A percentile compares a stretch with the other conserved stretches of the same genome.
These are phyloP conservation scores for Drosophila tanythrix DNA, from an alignment of 2,888 invertebrate genomes.

Conservation along the genomic window DNA sequence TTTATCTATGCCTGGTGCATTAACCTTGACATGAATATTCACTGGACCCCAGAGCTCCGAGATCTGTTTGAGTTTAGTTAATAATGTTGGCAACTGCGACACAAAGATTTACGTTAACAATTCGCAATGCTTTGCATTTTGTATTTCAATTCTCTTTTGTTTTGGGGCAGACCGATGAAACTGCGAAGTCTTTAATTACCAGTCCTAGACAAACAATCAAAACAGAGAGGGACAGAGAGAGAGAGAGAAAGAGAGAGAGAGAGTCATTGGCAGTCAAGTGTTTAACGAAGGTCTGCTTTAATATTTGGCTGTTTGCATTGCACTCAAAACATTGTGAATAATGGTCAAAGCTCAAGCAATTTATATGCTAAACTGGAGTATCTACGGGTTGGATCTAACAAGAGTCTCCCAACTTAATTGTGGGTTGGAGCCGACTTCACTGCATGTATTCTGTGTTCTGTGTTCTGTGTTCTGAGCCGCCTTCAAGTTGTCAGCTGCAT, in stretches of 20 bases:
- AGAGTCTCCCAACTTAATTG: slow-evolving; percentile 4
- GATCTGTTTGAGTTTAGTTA: slow-evolving; percentile 20
- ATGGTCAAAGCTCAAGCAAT: slow-evolving; percentile 38
- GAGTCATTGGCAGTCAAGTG: slow-evolving; percentile 57
- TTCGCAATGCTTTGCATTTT: slow-evolving; percentile 17
- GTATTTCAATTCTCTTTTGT: slow-evolving; percentile 32
- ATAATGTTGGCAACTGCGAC: slow-evolving; percentile 17
- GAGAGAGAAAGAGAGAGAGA: background rate
- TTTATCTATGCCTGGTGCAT: slow-evolving; percentile 52
- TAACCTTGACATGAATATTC: slow-evolving; percentile 76
- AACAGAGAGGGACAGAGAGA: accelerated
- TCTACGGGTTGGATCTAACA: background rate
- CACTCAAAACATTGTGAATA: slow-evolving; percentile 45
- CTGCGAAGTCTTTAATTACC: slow-evolving; percentile 50
- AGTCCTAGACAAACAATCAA: slow-evolving; percentile 29
- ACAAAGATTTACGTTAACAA: slow-evolving; percentile 31
- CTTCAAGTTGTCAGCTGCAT: slow-evolving; percentile 43
- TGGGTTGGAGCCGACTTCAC: background rate
- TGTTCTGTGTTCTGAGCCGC: background rate
- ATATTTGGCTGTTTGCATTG: slow-evolving; percentile 38
- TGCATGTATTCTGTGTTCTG: background rate
- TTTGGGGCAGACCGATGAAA: slow-evolving; percentile 1
- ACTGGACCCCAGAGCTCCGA: slow-evolving; percentile 6
- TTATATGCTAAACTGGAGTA: slow-evolving; percentile 33
- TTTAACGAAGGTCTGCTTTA: slow-evolving; percentile 32